Evolutionary conservation across 2,797 vertebrate genomes (phyloP).

Genomic region (Petrocephalus sullivani): DNA sequence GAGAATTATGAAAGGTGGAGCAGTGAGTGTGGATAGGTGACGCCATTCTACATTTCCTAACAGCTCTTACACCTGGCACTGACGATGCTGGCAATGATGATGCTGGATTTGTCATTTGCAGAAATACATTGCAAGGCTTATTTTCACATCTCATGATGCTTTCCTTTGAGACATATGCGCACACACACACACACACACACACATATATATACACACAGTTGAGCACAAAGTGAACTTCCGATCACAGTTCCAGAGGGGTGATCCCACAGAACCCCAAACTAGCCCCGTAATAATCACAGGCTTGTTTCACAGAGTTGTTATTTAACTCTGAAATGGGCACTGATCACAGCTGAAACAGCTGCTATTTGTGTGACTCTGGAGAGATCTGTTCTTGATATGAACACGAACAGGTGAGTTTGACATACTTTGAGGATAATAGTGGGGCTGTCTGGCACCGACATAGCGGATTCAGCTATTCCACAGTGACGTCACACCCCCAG

Average conservation of each 20-base stretch:
- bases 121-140: background rate
- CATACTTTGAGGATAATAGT: background rate
- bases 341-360: background rate
- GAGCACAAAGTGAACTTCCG: background rate
- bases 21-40: background rate
- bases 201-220: background rate
- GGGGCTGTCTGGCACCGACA: background rate
- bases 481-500: background rate
- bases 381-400: background rate
- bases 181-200: background rate
- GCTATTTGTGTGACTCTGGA: background rate
- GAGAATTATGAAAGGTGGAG: background rate
- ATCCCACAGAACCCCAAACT: background rate
- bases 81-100: background rate
- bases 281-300: background rate
- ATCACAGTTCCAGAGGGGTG: background rate
- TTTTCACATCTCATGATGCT: background rate
- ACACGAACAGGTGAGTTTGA: background rate
- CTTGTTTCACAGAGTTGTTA: background rate
- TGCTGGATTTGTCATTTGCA: background rate
- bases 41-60: background rate
- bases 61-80: background rate
- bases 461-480: background rate
- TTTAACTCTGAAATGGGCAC: background rate
- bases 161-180: background rate